phyloP scores from a whole-genome alignment of 2,888 invertebrate genomes.

The Coecobrya sp. region DNA sequence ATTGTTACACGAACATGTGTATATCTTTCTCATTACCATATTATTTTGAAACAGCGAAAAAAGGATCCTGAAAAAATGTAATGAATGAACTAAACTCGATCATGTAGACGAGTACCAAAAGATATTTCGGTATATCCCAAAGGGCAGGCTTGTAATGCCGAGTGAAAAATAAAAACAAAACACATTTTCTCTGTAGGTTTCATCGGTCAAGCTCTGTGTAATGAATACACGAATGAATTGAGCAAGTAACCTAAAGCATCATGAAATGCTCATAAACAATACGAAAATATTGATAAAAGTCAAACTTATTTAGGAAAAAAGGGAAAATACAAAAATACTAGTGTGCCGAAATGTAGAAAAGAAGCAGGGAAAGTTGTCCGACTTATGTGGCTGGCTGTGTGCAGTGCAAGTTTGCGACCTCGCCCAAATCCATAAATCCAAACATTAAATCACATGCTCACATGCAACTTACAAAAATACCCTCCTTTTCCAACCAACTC shows the following conservation, averaged over 20 bases:
- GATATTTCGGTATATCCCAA: neutral
- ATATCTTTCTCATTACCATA: constrained; percentile 61
- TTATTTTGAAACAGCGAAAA: constrained; percentile 33
- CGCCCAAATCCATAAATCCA: constrained; percentile 82
- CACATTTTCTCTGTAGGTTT: neutral
- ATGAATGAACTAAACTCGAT: neutral
- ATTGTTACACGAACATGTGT: constrained; percentile 44
- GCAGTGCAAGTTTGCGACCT: constrained; percentile 81
- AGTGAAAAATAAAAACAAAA: neutral
- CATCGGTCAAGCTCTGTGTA: constrained; percentile 14
- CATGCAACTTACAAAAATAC: constrained; percentile 78
- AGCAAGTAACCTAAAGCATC: constrained; percentile 48
- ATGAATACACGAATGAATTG: neutral
- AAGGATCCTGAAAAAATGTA: neutral
- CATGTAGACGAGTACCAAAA: neutral
- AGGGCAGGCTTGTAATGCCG: constrained; percentile 10
- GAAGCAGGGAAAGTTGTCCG: constrained; percentile 24
- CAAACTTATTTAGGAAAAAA: constrained; percentile 76
- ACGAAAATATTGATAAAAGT: constrained; percentile 81
- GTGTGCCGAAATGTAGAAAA: constrained; percentile 37
- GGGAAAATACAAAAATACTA: constrained; percentile 20
- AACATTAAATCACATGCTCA: constrained; percentile 81
- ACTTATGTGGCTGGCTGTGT: constrained; percentile 32
- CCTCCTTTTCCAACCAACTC: constrained; percentile 55
- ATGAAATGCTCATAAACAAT: constrained; percentile 80